Base-by-base conservation (phyloP, 2,797 vertebrate genomes). In the Lacerta viridis region DNA sequence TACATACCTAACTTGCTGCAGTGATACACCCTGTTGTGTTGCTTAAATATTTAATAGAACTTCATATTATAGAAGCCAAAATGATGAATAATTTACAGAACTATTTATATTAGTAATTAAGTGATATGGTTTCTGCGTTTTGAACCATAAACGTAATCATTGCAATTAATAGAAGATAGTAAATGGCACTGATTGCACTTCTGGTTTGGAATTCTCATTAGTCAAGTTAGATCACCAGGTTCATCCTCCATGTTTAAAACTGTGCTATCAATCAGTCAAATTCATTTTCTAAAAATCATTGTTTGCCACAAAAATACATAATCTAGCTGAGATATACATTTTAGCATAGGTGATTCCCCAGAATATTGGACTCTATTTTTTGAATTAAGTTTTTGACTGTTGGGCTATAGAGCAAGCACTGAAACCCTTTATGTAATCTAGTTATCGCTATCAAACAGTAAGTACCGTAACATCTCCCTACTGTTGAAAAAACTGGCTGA, bases 201-300 rank as follows among this genome's bases (percentile, higher is more conserved):
- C 87, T 87, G 50, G 66, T 76, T 94, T 93, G 86, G 85, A 87
- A 71, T 69, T 93, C 92, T 92, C 91, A 93, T 84, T 74, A 91
- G 59, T 13, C 46, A 64, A 64, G 4, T 91, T 87, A 89, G 80
- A 88, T 76, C 85, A 78, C 59, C 79, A 0, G 8, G 27, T 66
- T 88, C 84, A 43, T 87, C 87, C 81, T 89, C 27, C 79, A 89
- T 94, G n/a, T n/a, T 85, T 80, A 92, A 87, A 27, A 89, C 25
- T 86, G 11, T 81, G 29, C 68, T 71, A n/a, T 71, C 59, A 61
- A 23, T 61, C 61, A 64, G 61, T 64, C 20, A 64, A 64, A 64
- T 64, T 23, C 20, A 23, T 64, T 64, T 64, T 18, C 61, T 64
- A 64, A 64, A 64, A 64, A 23, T 5, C 20, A 64, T 23, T 5